phyloP scores from a whole-genome alignment of 2,113 vertebrate genomes.

The Eudyptes chrysolophus region DNA sequence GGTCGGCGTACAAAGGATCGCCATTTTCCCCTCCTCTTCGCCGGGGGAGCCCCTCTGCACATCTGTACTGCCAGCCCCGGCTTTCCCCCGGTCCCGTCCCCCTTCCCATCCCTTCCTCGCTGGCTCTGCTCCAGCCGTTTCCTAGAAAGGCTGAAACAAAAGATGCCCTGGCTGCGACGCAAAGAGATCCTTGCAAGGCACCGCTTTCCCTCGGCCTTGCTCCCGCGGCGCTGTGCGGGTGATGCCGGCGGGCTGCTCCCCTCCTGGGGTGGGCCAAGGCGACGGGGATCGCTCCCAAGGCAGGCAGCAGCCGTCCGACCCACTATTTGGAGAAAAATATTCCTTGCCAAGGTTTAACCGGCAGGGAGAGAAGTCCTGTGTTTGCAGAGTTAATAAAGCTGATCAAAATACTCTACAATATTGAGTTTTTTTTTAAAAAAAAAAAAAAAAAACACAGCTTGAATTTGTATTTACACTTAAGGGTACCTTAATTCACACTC shows the following conservation, averaged over 20 bases:
- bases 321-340: background rate
- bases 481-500: background rate
- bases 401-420: background rate
- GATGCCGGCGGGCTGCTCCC: background rate
- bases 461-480: background rate
- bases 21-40: background rate
- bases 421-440: background rate
- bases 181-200: background rate
- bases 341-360: background rate
- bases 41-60: background rate
- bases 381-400: background rate
- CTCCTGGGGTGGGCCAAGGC: background rate
- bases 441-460: background rate
- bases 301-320: background rate
- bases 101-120: background rate
- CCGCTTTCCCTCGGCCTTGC: background rate
- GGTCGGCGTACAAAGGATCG: background rate
- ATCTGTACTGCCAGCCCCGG: background rate
- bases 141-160: slow-evolving; percentile 53
- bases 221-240: rapidly evolving
- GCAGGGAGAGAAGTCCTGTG: background rate
- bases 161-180: background rate
- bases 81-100: background rate
- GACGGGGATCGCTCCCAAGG: background rate
- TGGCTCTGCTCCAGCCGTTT: slow-evolving; percentile 54